Conservation (phyloP, 2,888 invertebrate genomes). For the Epinotia ramella region DNA sequence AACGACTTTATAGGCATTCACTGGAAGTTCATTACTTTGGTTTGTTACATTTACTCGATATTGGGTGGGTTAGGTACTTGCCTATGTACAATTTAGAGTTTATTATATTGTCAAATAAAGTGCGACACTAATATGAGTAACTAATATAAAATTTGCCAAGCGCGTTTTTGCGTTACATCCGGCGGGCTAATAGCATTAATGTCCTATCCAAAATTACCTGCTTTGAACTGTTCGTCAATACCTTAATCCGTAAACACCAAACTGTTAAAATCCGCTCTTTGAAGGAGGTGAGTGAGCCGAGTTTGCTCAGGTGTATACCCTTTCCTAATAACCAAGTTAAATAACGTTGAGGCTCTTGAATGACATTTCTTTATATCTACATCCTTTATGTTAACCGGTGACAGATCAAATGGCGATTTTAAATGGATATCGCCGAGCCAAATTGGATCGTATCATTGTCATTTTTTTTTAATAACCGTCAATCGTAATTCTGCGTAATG, state of each 20-base stretch:
- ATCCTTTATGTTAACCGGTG: constrained; percentile 48
- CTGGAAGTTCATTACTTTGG: constrained; percentile 30
- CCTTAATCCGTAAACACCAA: constrained; percentile 79
- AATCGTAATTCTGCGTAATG: constrained; percentile 10
- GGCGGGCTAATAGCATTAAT: constrained; percentile 61
- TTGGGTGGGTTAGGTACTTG: neutral
- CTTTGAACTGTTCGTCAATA: constrained; percentile 77
- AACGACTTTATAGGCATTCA: constrained; percentile 37
- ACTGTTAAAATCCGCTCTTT: constrained; percentile 82
- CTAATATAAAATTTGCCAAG: constrained; percentile 27
- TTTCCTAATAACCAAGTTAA: constrained; percentile 52
- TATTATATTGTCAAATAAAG: neutral
- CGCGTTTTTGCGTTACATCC: constrained; percentile 58
- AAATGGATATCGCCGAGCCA: constrained; percentile 40
- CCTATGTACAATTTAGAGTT: neutral
- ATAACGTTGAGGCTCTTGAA: constrained; percentile 49
- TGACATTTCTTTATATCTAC: constrained; percentile 43
- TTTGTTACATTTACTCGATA: constrained; percentile 19
- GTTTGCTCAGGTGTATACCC: constrained; percentile 74
- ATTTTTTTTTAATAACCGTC: constrained; percentile 11
- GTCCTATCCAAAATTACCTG: constrained; percentile 74
- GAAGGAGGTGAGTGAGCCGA: constrained; percentile 62
- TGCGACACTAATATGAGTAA: constrained; percentile 6
- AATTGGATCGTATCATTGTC: constrained; percentile 41
- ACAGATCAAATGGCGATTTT: constrained; percentile 47